A percentile compares a stretch with the other conserved stretches of the same genome.
phyloP scores from a whole-genome alignment of 2,113 vertebrate species.

The Ascaphus truei region DNA sequence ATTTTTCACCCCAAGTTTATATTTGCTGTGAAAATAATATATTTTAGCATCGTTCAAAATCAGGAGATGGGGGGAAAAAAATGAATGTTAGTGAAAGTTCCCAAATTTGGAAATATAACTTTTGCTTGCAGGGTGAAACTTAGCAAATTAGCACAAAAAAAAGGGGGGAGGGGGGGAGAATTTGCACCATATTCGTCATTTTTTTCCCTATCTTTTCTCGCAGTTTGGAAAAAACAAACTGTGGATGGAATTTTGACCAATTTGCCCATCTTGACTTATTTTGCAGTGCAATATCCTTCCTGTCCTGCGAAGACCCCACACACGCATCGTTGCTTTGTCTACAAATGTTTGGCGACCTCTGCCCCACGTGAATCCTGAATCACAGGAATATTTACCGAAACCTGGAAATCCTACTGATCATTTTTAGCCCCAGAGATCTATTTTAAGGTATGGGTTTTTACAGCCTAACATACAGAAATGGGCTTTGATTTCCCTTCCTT shows the following conservation, averaged over 20 bases:
- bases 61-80: no score
- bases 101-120: no score
- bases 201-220: no score
- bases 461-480: background rate
- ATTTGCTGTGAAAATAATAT: no score
- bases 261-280: no score
- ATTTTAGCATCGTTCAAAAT: no score
- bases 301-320: background rate
- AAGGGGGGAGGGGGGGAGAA: no score
- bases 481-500: slow-evolving; percentile 16
- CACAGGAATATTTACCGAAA: slow-evolving; percentile 34
- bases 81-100: no score
- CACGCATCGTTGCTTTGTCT: slow-evolving; percentile 1
- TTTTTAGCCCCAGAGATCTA: slow-evolving; percentile 34
- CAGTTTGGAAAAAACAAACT: background rate
- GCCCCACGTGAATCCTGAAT: slow-evolving; percentile 20
- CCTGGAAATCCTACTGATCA: slow-evolving; percentile 34
- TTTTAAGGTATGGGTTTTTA: slow-evolving; percentile 21
- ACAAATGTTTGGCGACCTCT: slow-evolving; percentile 36
- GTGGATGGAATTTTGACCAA: background rate
- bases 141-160: no score
- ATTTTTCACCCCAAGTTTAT: no score
- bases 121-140: no score
- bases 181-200: no score
- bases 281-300: slow-evolving; percentile 16